phyloP scores from a whole-genome alignment of 2,113 vertebrate species.

The Corythornis madagascariensis region DNA sequence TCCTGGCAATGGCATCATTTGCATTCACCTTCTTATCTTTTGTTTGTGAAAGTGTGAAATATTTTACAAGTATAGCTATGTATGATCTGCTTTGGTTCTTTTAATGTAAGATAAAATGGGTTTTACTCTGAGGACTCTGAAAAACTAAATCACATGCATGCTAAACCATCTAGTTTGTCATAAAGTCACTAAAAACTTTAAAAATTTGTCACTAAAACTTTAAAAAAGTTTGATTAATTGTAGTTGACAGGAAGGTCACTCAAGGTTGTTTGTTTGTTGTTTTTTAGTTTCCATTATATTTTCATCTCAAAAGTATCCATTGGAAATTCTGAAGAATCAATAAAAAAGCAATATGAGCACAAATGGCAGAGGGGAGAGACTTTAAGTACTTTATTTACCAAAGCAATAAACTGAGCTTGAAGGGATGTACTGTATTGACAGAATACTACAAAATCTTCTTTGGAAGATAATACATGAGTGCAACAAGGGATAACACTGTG shows the following conservation, averaged over 20 bases:
- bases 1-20: neutral
- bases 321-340: neutral
- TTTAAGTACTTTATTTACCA: constrained; percentile 8
- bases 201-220: neutral
- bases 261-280: neutral
- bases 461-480: neutral
- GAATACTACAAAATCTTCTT: neutral
- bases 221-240: neutral
- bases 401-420: neutral
- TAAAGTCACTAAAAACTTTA: neutral
- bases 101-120: constrained; percentile 33
- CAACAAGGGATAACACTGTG: neutral
- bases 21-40: constrained; percentile 39
- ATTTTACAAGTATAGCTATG: constrained; percentile 37
- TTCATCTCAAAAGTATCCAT: neutral
- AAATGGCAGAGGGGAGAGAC: neutral
- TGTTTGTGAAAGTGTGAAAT: neutral
- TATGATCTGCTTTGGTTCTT: neutral
- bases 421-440: neutral
- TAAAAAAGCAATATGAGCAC: neutral
- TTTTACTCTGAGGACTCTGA: constrained; percentile 29
- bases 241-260: constrained; percentile 23
- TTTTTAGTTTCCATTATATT: neutral
- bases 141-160: neutral
- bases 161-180: neutral